phyloP scores from a whole-genome alignment of 2,113 vertebrate species.

The Macquaria ambigua region DNA sequence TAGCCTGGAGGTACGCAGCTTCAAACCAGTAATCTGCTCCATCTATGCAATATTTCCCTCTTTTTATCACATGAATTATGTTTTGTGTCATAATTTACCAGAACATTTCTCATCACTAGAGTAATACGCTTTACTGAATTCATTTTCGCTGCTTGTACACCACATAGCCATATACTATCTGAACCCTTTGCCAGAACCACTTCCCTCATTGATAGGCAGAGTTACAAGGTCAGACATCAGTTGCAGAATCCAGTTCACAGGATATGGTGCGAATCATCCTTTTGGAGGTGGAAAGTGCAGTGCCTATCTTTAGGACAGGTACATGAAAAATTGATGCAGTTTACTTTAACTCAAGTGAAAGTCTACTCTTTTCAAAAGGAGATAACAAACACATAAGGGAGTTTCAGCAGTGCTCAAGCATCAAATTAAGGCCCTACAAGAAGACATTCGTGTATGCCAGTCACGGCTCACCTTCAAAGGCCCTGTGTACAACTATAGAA shows the following conservation, averaged over 20 bases:
- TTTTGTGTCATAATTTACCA: slow-evolving; percentile 79
- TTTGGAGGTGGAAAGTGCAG: slow-evolving; percentile 24
- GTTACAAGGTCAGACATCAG: slow-evolving; percentile 62
- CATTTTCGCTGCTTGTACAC: slow-evolving; percentile 55
- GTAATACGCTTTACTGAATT: slow-evolving; percentile 59
- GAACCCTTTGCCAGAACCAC: slow-evolving; percentile 12
- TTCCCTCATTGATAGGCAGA: slow-evolving; percentile 42
- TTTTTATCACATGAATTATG: slow-evolving; percentile 80
- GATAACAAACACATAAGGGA: slow-evolving; percentile 61
- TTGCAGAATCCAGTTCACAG: slow-evolving; percentile 25
- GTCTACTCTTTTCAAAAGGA: slow-evolving; percentile 65
- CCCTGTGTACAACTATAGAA: slow-evolving; percentile 63
- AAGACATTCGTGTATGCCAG: slow-evolving; percentile 69
- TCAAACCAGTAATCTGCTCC: slow-evolving; percentile 78
- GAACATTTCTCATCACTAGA: slow-evolving; percentile 72
- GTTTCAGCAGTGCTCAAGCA: slow-evolving; percentile 63
- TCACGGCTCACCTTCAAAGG: slow-evolving; percentile 78
- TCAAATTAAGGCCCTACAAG: slow-evolving; percentile 78
- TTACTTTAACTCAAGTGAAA: slow-evolving; percentile 72
- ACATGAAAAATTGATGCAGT: slow-evolving; percentile 74
- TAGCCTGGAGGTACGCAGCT: slow-evolving; percentile 71
- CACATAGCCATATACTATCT: slow-evolving; percentile 26
- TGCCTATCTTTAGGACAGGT: slow-evolving; percentile 65
- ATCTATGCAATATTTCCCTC: slow-evolving; percentile 76
- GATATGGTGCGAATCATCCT: slow-evolving; percentile 23